phyloP scores from a whole-genome alignment of 2,888 invertebrate species.

The Caenorhabditis sp. region DNA sequence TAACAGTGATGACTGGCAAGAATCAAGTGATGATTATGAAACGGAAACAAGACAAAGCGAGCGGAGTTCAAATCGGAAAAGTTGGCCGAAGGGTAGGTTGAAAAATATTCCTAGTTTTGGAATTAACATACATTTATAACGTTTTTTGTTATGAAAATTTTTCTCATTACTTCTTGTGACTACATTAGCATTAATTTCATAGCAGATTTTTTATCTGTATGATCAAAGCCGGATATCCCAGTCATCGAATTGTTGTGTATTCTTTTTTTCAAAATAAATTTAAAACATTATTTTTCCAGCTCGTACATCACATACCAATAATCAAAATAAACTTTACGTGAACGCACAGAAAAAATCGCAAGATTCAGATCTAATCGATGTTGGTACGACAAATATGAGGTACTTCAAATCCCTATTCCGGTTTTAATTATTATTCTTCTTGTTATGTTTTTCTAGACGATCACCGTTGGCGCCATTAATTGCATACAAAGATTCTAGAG shows the following conservation, averaged over 20 bases:
- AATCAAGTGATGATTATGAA: slow-evolving; percentile 25
- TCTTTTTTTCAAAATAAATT: no score
- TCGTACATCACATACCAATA: slow-evolving; percentile 1
- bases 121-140: no score
- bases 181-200: no score
- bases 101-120: no score
- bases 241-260: no score
- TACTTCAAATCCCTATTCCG: neutral
- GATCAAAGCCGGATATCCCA: no score
- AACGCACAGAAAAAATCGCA: slow-evolving; percentile 18
- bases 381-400: slow-evolving; percentile 35
- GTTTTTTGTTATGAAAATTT: no score
- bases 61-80: neutral
- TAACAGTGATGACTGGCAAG: neutral
- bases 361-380: slow-evolving; percentile 27
- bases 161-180: no score
- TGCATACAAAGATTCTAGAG: slow-evolving; percentile 45
- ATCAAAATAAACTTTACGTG: slow-evolving; percentile 30
- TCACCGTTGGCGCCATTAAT: slow-evolving; percentile 44
- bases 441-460: slow-evolving; percentile 24
- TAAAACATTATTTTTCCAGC: slow-evolving; percentile 3
- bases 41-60: slow-evolving; percentile 11
- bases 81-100: slow-evolving; percentile 24
- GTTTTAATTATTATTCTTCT: slow-evolving; percentile 9
- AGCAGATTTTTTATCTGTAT: no score